These are phyloP conservation scores for Anoplolepis gracilipes DNA, from an alignment of 1,140 invertebrate species.

Conservation along the genomic window DNA sequence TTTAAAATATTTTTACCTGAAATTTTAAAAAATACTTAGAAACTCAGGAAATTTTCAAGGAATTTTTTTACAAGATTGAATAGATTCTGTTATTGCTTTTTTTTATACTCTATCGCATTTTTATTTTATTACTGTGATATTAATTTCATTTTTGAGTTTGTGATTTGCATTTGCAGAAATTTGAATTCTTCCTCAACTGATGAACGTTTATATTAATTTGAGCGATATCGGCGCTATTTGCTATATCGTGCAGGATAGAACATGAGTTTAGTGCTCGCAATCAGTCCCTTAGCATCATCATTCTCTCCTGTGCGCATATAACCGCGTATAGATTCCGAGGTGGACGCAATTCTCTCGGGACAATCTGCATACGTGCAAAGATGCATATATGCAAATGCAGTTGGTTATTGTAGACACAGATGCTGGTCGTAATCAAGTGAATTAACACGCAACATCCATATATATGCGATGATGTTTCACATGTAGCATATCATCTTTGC, in stretches of 20 bases:
- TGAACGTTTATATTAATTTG: conserved; percentile 9
- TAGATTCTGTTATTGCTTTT: too few species aligned
- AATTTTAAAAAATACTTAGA: too few species aligned
- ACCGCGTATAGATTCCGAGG: conserved; percentile 39
- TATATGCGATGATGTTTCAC: conserved; percentile 20
- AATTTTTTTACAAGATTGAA: too few species aligned
- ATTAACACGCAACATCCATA: conserved; percentile 27
- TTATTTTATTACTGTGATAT: background rate
- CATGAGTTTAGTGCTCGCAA: conserved; percentile 17
- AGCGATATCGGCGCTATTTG: background rate
- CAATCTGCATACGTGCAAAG: conserved; percentile 53
- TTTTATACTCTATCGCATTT: background rate
- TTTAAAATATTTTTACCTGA: too few species aligned
- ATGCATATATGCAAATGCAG: conserved; percentile 56
- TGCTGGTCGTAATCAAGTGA: conserved; percentile 45
- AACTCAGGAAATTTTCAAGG: too few species aligned
- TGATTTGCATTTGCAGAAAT: background rate
- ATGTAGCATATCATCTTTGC: background rate
- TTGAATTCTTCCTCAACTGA: background rate
- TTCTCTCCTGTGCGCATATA: conserved; percentile 40
- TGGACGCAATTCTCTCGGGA: conserved; percentile 54
- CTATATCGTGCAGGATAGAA: background rate
- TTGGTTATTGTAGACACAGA: conserved; percentile 39
- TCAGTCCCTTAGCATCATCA: conserved; percentile 47
- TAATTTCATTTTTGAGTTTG: background rate